These are phyloP conservation scores for Crocodylus rhombifer DNA, from an alignment of 2,797 vertebrate genomes.

Conservation along the genomic window DNA sequence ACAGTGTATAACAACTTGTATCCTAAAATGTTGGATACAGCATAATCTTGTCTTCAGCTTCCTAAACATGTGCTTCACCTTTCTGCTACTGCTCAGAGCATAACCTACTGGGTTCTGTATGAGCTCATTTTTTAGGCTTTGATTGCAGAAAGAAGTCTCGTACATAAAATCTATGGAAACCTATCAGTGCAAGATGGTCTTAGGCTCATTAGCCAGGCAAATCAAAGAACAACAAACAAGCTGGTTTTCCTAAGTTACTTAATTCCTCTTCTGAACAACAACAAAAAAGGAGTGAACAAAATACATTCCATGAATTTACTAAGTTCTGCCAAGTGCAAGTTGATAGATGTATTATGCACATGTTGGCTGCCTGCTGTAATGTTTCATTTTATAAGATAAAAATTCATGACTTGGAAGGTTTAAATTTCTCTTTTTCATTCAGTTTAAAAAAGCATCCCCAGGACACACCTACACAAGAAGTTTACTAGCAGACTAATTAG, in stretches of 20 bases:
- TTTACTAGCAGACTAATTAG: too few species aligned
- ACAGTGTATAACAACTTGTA: too few species aligned
- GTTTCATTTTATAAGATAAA: conserved; percentile 4
- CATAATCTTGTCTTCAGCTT: too few species aligned
- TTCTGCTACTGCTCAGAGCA: too few species aligned
- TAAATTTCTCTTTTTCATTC: background rate
- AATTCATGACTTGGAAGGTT: background rate
- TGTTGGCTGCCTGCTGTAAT: background rate
- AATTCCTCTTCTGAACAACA: background rate
- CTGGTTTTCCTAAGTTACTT: background rate
- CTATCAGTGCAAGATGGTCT: background rate
- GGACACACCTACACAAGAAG: too few species aligned
- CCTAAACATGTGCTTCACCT: too few species aligned
- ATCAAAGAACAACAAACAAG: background rate
- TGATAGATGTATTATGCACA: fast-evolving
- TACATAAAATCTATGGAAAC: background rate
- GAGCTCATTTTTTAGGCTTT: too few species aligned
- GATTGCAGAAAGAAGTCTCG: too few species aligned
- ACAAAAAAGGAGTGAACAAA: background rate
- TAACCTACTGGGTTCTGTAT: too few species aligned
- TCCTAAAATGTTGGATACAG: too few species aligned
- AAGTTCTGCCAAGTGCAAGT: background rate
- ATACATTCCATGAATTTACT: background rate
- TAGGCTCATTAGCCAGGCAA: background rate
- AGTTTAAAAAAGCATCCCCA: background rate